Conservation (phyloP, 2,888 invertebrate species). For the Perizoma affinitatum region DNA sequence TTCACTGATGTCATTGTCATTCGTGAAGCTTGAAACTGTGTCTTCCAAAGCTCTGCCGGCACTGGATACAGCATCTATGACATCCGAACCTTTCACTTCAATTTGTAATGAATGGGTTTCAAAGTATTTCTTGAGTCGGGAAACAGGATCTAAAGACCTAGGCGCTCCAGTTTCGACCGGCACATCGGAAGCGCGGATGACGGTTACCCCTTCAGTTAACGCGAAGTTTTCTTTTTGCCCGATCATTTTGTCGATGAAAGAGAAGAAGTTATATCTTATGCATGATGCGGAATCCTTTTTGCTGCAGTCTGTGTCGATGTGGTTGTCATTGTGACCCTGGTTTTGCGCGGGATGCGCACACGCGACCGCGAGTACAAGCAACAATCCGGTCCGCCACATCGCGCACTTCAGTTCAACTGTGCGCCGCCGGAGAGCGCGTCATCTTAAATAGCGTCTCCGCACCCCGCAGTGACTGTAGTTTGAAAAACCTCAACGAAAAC, state of each 20-base stretch:
- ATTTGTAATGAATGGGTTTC: constrained; percentile 92
- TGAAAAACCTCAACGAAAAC: constrained; percentile 67
- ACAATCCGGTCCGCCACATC: constrained; percentile 71
- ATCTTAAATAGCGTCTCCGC: constrained; percentile 72
- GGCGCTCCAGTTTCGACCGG: constrained; percentile 91
- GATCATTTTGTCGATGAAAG: constrained; percentile 93
- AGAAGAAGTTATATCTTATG: constrained; percentile 93
- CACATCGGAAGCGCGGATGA: constrained; percentile 89
- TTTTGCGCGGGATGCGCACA: constrained; percentile 89
- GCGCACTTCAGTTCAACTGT: constrained; percentile 67
- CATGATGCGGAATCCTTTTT: constrained; percentile 93
- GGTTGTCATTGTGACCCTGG: constrained; percentile 89
- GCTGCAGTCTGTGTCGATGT: constrained; percentile 91
- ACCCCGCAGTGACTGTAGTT: constrained; percentile 55
- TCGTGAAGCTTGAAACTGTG: constrained; percentile 86
- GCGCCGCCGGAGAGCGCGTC: constrained; percentile 58
- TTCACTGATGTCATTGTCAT: constrained; percentile 83
- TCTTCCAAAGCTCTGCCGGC: constrained; percentile 92
- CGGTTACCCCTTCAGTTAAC: constrained; percentile 92
- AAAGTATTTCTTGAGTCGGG: constrained; percentile 90
- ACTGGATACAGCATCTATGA: constrained; percentile 90
- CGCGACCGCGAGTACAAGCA: constrained; percentile 74
- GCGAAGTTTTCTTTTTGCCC: constrained; percentile 92
- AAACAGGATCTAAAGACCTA: constrained; percentile 87
- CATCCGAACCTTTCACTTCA: constrained; percentile 93